Evolutionary conservation across 1,140 invertebrate genomes (phyloP), one percentile per base, ranked within the genome.

Genomic region (Helicorthomorpha holstii): DNA sequence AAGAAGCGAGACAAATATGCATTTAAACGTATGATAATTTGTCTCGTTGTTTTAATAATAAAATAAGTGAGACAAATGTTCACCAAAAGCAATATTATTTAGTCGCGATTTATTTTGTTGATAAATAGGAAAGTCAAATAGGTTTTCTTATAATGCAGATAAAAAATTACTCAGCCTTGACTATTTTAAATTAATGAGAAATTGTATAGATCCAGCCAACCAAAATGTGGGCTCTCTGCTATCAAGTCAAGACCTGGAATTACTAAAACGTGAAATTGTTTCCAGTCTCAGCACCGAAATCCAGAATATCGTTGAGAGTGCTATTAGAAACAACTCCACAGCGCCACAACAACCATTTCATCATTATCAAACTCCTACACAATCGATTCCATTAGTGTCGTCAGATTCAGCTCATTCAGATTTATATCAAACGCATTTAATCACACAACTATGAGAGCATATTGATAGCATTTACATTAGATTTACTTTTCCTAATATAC

Each of bases 391-490:
- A 34, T 34, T 16, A 7, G 29, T 16, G 7, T 16, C 29, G 2
- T 60, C 61, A 42, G 27, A 58, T 4, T 41, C 59, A 22, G n/a
- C n/a, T n/a, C 53, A 52, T 21, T 60, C 63, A 1, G 66, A 69
- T 21, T 58, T 69, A 21, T 69, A 69, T 55, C 66, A 68, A 29
- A 69, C 67, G n/a, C 67, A 67, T 57, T 57, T 69, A 14, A 69
- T 65, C 50, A 69, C 67, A 2, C 66, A 68, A 49, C 57, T 69
- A n/a, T 68, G 59, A 65, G 29, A 16, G 7, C 29, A 34, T 7
- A n/a, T n/a, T n/a, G n/a, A n/a, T n/a, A n/a, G n/a, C n/a, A n/a
- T n/a, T n/a, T n/a, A n/a, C n/a, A n/a, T n/a, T n/a, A n/a, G n/a
- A n/a, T n/a, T n/a, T n/a, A n/a, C n/a, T n/a, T n/a, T n/a, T n/a